Percentiles rank a stretch among this genome's conserved stretches.
phyloP scores from a whole-genome alignment of 2,888 invertebrate genomes.

The Vanessa cardui region DNA sequence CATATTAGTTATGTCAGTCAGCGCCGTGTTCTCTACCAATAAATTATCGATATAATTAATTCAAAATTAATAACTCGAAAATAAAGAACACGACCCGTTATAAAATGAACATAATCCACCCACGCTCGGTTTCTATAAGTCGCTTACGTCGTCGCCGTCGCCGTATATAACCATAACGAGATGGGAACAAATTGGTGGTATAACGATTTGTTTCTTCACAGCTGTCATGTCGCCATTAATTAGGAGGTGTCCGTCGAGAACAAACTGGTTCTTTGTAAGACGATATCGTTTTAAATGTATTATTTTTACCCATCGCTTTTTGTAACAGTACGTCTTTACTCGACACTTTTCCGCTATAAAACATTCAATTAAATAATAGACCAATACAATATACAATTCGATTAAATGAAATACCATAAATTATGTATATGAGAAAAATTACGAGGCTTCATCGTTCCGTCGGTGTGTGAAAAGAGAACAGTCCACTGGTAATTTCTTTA shows the following conservation, averaged over 20 bases:
- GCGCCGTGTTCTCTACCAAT: background rate
- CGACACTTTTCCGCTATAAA: too few relatives aligned
- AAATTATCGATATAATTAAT: constrained; percentile 4
- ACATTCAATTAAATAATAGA: too few relatives aligned
- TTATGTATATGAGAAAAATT: too few relatives aligned
- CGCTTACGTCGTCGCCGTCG: background rate
- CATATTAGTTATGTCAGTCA: too few relatives aligned
- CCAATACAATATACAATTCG: too few relatives aligned
- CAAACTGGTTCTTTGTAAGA: constrained; percentile 15
- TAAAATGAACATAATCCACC: background rate
- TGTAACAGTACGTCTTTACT: too few relatives aligned
- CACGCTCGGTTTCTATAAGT: background rate
- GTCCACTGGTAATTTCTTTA: too few relatives aligned
- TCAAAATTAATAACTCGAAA: background rate
- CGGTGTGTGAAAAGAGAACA: too few relatives aligned
- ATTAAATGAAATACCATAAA: too few relatives aligned
- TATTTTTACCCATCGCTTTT: background rate
- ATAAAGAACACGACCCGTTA: background rate
- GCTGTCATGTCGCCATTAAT: constrained; percentile 30
- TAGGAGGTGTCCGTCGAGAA: constrained; percentile 16
- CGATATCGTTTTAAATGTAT: constrained; percentile 12
- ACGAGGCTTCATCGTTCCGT: too few relatives aligned
- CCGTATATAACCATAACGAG: constrained; percentile 21
- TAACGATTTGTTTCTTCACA: constrained; percentile 28
- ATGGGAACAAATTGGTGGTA: constrained; percentile 25